Percentiles rank a stretch among this genome's conserved stretches.
Evolutionary conservation across 2,113 vertebrate species (phyloP).

Genomic region (Lynx canadensis): DNA sequence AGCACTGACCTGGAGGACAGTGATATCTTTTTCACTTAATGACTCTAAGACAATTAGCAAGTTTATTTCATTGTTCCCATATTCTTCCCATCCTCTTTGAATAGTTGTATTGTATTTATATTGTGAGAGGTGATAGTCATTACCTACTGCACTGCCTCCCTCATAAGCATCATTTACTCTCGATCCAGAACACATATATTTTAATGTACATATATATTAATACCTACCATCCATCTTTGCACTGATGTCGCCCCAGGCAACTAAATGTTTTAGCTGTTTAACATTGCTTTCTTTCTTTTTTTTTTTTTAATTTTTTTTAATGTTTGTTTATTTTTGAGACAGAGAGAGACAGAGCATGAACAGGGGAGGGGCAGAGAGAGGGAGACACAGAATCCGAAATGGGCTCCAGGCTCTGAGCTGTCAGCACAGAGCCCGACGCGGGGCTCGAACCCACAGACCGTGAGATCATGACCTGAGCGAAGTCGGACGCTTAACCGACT

Average conservation of each 20-base stretch:
- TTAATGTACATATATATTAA: background rate
- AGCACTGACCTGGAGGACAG: background rate
- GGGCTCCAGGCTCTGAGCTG: no score
- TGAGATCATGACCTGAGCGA: no score
- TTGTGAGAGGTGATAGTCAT: background rate
- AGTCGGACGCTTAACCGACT: no score
- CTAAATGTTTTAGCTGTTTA: background rate
- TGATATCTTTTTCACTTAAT: background rate
- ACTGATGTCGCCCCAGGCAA: background rate
- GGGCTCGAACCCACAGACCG: no score
- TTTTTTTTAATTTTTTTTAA: no score
- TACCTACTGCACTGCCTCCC: background rate
- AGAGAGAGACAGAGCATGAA: no score
- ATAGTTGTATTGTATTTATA: background rate
- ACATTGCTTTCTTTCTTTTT: background rate
- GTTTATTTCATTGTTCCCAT: background rate
- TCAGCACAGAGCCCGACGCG: no score
- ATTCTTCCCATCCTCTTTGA: background rate
- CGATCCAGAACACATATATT: background rate
- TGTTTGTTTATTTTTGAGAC: no score
- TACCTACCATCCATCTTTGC: background rate
- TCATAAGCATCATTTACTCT: background rate
- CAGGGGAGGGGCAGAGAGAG: no score
- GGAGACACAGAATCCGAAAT: no score
- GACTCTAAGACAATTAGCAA: conserved; percentile 1